phyloP scores from a whole-genome alignment of 1,140 invertebrate genomes.

The Xylocopa sonorina region DNA sequence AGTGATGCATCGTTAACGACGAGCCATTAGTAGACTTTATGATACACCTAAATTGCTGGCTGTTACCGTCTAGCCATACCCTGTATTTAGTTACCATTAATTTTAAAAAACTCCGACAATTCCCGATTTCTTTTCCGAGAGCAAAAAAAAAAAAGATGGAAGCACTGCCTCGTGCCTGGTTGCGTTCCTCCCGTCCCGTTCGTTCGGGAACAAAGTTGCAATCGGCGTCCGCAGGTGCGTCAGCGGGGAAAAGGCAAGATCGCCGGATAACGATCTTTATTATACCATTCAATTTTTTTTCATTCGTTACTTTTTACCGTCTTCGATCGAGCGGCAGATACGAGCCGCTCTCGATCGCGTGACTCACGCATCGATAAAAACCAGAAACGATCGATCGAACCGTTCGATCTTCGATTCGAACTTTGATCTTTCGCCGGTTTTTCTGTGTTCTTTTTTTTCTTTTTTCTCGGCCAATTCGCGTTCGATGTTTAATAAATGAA shows the following conservation, averaged over 20 bases:
- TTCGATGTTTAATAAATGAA: not conserved
- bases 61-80: too few relatives aligned
- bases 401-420: not conserved
- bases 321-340: not conserved
- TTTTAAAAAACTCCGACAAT: too few relatives aligned
- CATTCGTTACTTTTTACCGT: not conserved
- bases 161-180: too few relatives aligned
- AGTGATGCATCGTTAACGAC: too few relatives aligned
- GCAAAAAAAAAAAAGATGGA: not conserved
- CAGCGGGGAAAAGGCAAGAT: not conserved
- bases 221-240: not conserved
- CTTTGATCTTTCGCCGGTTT: not conserved
- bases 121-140: too few relatives aligned
- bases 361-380: not conserved
- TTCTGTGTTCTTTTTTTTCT: too few relatives aligned
- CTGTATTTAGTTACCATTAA: too few relatives aligned
- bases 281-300: not conserved
- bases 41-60: too few relatives aligned
- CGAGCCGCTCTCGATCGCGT: not conserved
- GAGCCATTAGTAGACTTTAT: too few relatives aligned
- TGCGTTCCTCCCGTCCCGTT: too few relatives aligned
- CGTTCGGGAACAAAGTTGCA: not conserved
- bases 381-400: not conserved
- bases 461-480: too few relatives aligned
- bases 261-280: not conserved